Percentiles rank a stretch among this genome's conserved stretches.
Conservation (phyloP, 2,113 vertebrate genomes). For the Hyaena hyaena region DNA sequence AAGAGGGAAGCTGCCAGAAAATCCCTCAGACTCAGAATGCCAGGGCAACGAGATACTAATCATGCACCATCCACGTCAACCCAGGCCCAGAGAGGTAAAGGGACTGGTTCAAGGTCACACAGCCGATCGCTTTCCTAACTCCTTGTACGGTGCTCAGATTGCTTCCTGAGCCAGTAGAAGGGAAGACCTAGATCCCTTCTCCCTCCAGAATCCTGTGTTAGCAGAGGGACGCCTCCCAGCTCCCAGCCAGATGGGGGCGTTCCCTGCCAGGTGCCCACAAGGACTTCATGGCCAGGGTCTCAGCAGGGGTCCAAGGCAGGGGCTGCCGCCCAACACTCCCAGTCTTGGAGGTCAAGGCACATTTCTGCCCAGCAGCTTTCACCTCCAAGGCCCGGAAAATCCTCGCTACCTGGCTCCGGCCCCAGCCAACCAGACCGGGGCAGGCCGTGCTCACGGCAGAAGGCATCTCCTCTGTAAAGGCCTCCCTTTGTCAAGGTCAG, state of each 20-base stretch:
- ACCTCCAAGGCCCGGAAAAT: neutral
- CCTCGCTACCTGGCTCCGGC: neutral
- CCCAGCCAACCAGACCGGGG: neutral
- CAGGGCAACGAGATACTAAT: neutral
- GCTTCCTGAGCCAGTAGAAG: neutral
- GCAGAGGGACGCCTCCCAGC: too few species aligned
- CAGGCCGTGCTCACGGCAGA: rapidly evolving
- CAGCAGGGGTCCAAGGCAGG: rapidly evolving
- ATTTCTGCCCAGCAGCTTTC: neutral
- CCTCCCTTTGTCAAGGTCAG: neutral
- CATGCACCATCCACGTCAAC: too few species aligned
- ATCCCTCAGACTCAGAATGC: too few species aligned
- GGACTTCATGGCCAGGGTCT: rapidly evolving
- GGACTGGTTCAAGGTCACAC: neutral
- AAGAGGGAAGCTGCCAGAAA: neutral
- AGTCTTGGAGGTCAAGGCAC: neutral
- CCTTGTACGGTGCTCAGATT: neutral
- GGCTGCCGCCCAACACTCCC: neutral
- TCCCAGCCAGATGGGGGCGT: neutral
- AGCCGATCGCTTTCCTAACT: neutral
- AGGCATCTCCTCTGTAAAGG: neutral
- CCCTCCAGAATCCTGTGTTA: neutral
- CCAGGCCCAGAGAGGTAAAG: neutral
- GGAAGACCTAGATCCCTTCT: neutral
- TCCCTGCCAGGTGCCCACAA: neutral